These are phyloP conservation scores for Paralichthys olivaceus DNA, from an alignment of 2,113 vertebrate species.

Conservation along the genomic window DNA sequence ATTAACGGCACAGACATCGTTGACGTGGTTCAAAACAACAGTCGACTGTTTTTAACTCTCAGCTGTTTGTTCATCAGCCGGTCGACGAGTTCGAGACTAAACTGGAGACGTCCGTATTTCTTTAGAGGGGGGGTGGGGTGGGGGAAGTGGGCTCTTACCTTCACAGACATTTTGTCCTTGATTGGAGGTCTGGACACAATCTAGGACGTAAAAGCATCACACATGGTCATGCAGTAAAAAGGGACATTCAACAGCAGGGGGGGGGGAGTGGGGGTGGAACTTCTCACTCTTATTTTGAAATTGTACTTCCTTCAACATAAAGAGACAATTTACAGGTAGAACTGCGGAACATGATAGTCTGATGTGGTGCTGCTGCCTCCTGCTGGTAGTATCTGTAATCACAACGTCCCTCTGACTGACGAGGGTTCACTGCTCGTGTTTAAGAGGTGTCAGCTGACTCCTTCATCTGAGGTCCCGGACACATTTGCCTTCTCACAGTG, in stretches of 20 bases:
- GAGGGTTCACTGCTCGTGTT: no score
- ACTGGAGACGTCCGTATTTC: background rate
- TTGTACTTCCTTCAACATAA: background rate
- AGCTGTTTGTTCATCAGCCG: background rate
- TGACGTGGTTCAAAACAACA: constrained; percentile 25
- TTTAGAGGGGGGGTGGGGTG: background rate
- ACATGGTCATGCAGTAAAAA: constrained; percentile 79
- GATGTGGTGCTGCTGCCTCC: constrained; percentile 51
- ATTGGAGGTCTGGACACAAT: constrained; percentile 82
- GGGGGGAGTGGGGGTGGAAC: background rate
- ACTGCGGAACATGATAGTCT: no score
- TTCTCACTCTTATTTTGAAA: background rate
- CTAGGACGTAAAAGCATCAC: constrained; percentile 83
- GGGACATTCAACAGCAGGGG: constrained; percentile 41
- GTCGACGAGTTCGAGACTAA: background rate
- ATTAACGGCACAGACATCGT: constrained; percentile 63
- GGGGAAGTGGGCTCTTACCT: constrained; percentile 74
- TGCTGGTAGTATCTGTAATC: constrained; percentile 43
- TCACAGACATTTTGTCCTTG: constrained; percentile 81
- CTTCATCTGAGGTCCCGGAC: no score
- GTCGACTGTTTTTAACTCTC: background rate
- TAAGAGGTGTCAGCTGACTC: no score
- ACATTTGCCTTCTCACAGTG: no score
- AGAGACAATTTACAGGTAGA: background rate
- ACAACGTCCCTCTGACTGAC: background rate